Base-by-base conservation (phyloP, 2,113 vertebrate genomes). In the Morone chrysops region DNA sequence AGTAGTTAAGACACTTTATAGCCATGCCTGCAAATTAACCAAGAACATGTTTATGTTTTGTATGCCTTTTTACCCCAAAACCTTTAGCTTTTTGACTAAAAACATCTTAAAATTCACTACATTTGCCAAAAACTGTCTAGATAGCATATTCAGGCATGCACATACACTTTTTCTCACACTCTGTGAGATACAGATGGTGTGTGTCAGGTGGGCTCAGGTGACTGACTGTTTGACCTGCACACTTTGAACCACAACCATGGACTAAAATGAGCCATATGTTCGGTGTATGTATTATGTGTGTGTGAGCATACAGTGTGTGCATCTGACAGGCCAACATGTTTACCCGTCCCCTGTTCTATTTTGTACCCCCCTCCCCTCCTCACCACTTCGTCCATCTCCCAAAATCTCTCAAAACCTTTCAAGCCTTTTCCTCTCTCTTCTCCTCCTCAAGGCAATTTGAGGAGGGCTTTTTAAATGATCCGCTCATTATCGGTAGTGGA, bases 391-490 rank as follows among this genome's bases (percentile, higher is more conserved):
- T 87, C 91, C 81, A 79, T 87, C 36, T 47, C 75, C 83, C 68
- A 51, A 75, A 92, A 87, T 88, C 81, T 86, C 87, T 87, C 70
- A 91, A 92, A 93, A 90, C 87, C 92, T 93, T 94, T 93, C 90
- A 93, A 91, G 85, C 87, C 82, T 83, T 81, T 84, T 85, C 81
- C 81, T 81, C 86, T 87, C 84, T 89, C 80, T 61, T 78, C 75
- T 86, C 81, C 88, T 85, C 89, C 90, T 84, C 87, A 78, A 86
- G 81, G 90, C 86, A 91, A 93, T 92, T 92, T 90, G 88, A 90
- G 89, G 76, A 86, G 86, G 85, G 91, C 91, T 92, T 92, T 93
- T 91, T 92, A 92, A 94, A 93, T 90, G 88, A 92, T 93, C 91
- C 62, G 71, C 91, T 93, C 87, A 92, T 94, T 92, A 93, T 88